Percentiles rank a stretch among this genome's conserved stretches.
These are phyloP conservation scores for Drosophila maculinotata DNA, from an alignment of 2,888 invertebrate species.

Conservation along the genomic window DNA sequence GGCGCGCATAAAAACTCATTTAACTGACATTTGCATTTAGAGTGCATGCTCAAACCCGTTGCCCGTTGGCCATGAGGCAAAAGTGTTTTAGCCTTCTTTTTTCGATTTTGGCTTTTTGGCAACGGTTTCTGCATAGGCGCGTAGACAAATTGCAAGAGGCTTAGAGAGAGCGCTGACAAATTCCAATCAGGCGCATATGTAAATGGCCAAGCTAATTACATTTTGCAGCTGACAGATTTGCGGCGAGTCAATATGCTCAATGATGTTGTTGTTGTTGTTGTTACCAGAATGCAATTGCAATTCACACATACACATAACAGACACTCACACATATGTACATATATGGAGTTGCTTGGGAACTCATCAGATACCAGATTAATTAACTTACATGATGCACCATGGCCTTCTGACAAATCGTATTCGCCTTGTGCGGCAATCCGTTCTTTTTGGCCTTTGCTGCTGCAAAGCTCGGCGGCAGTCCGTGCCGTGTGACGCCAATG, in stretches of 20 bases:
- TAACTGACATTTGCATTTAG: slow-evolving; percentile 79
- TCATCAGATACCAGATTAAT: slow-evolving; percentile 69
- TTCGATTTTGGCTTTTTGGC: slow-evolving; percentile 12
- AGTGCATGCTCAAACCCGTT: slow-evolving; percentile 61
- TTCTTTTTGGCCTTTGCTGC: slow-evolving; percentile 85
- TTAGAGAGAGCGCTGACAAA: slow-evolving; percentile 36
- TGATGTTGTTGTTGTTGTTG: slow-evolving; percentile 20
- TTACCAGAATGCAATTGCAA: slow-evolving; percentile 43
- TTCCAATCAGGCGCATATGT: slow-evolving; percentile 60
- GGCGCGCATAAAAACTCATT: slow-evolving; percentile 73
- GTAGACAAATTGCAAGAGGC: slow-evolving; percentile 48
- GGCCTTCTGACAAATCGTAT: slow-evolving; percentile 87
- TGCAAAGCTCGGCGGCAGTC: slow-evolving; percentile 80
- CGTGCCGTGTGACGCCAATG: slow-evolving; percentile 86
- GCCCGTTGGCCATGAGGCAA: slow-evolving; percentile 21
- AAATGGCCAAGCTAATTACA: slow-evolving; percentile 72
- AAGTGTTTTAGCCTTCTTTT: slow-evolving; percentile 30
- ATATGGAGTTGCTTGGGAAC: slow-evolving; percentile 3
- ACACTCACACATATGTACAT: slow-evolving; percentile 4
- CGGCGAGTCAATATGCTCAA: slow-evolving; percentile 28
- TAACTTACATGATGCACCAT: slow-evolving; percentile 89
- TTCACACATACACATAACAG: slow-evolving; percentile 19
- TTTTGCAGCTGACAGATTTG: slow-evolving; percentile 55
- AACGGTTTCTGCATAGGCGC: slow-evolving; percentile 33
- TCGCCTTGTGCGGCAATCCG: slow-evolving; percentile 84